phyloP scores from a whole-genome alignment of 2,888 invertebrate genomes.

The Ophonus ardosiacus region DNA sequence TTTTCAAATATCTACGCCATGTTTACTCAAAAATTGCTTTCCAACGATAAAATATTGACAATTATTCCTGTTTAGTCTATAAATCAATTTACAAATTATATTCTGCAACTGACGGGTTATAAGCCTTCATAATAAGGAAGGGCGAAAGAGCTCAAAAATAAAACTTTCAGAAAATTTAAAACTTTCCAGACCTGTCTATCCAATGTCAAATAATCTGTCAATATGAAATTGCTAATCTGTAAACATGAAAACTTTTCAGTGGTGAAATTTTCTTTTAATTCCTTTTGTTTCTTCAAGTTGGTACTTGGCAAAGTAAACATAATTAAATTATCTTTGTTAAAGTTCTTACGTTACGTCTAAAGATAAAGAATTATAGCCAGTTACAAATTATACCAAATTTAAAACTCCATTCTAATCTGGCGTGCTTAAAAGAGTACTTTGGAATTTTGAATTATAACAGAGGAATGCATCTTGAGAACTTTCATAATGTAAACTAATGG shows the following conservation, averaged over 20 bases:
- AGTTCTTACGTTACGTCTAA: neutral
- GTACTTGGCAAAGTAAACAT: neutral
- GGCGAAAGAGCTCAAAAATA: too few species aligned
- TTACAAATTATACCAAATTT: neutral
- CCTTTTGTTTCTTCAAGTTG: neutral
- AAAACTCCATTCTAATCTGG: neutral
- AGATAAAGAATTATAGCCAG: neutral
- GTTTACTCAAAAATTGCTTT: too few species aligned
- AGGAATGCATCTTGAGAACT: neutral
- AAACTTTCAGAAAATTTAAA: neutral
- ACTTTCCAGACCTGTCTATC: conserved; percentile 14
- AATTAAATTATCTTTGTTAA: conserved; percentile 6
- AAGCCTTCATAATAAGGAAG: too few species aligned
- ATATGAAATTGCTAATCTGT: conserved; percentile 17
- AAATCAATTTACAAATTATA: too few species aligned
- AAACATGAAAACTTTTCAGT: conserved; percentile 4
- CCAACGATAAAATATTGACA: too few species aligned
- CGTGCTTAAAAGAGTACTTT: neutral
- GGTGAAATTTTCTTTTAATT: conserved; percentile 10
- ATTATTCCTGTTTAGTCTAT: too few species aligned
- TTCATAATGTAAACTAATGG: neutral
- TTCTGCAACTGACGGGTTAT: too few species aligned
- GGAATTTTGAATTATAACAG: neutral
- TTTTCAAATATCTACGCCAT: too few species aligned
- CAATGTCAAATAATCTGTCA: conserved; percentile 18